phyloP scores from a whole-genome alignment of 1,140 invertebrate species.

The Antheraea pernyi region DNA sequence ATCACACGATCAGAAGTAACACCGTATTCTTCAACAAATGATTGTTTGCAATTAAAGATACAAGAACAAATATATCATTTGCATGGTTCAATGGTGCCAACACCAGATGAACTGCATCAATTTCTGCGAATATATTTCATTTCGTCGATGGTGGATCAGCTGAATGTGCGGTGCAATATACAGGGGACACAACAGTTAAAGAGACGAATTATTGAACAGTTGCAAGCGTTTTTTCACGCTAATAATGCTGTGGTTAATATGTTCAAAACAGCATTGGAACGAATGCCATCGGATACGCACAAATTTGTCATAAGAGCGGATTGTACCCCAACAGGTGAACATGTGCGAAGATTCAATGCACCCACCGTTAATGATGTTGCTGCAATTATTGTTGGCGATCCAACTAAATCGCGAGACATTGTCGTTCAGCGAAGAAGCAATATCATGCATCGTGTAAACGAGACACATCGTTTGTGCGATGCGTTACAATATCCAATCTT shows the following conservation, averaged over 20 bases:
- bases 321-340: conserved; percentile 45
- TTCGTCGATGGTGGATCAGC: conserved; percentile 35
- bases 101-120: conserved; percentile 45
- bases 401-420: conserved; percentile 61
- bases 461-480: conserved; percentile 53
- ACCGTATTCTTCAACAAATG: conserved; percentile 31
- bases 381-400: conserved; percentile 64
- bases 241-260: conserved; percentile 58
- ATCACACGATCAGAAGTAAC: conserved; percentile 31
- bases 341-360: conserved; percentile 68
- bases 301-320: conserved; percentile 63
- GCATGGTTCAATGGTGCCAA: conserved; percentile 51
- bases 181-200: conserved; percentile 45
- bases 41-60: conserved; percentile 34
- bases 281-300: conserved; percentile 58
- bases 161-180: conserved; percentile 37
- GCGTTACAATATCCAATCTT: conserved; percentile 72
- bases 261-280: conserved; percentile 36
- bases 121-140: conserved; percentile 68
- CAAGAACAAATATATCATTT: conserved; percentile 60
- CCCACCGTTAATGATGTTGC: conserved; percentile 71
- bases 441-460: conserved; percentile 51
- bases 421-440: conserved; percentile 55
- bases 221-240: conserved; percentile 59
- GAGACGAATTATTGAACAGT: conserved; percentile 37